Percentiles rank a stretch among this genome's conserved stretches.
Evolutionary conservation across 2,113 vertebrate genomes (phyloP).

Genomic region (Sciurus niger): DNA sequence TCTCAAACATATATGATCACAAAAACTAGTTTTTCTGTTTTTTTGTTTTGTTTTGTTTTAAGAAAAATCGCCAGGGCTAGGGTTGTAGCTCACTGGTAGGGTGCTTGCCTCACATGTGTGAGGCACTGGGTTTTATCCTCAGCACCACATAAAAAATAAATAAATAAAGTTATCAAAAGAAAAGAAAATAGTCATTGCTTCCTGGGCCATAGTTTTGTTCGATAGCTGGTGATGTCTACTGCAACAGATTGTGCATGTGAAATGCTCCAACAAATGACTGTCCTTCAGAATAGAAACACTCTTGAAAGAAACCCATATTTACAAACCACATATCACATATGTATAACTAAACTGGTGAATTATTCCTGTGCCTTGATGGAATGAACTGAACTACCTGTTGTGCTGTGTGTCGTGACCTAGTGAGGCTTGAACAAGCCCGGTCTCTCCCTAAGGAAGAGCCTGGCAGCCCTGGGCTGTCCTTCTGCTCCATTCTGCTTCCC

Average conservation of each 20-base stretch:
- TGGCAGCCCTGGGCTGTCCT: neutral
- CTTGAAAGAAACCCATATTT: neutral
- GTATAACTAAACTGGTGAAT: neutral
- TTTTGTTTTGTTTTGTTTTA: too few species aligned
- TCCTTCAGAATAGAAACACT: neutral
- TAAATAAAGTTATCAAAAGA: neutral
- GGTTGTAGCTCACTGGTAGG: too few species aligned
- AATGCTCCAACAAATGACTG: neutral
- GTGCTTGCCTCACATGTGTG: too few species aligned
- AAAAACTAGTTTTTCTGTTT: slow-evolving; percentile 6
- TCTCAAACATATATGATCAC: slow-evolving; percentile 1
- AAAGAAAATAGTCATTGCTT: neutral
- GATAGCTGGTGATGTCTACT: neutral
- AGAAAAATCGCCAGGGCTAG: neutral
- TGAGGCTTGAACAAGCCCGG: neutral
- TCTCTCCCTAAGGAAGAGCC: neutral
- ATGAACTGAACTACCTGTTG: neutral
- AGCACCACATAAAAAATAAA: too few species aligned
- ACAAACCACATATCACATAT: neutral
- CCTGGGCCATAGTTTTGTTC: slow-evolving; percentile 15
- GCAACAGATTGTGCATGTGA: neutral
- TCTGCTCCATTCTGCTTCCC: neutral
- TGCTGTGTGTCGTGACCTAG: neutral
- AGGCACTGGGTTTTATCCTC: too few species aligned
- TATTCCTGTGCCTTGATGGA: neutral